These are phyloP conservation scores for Eurytoma californica DNA, from an alignment of 2,888 invertebrate species.

Conservation along the genomic window DNA sequence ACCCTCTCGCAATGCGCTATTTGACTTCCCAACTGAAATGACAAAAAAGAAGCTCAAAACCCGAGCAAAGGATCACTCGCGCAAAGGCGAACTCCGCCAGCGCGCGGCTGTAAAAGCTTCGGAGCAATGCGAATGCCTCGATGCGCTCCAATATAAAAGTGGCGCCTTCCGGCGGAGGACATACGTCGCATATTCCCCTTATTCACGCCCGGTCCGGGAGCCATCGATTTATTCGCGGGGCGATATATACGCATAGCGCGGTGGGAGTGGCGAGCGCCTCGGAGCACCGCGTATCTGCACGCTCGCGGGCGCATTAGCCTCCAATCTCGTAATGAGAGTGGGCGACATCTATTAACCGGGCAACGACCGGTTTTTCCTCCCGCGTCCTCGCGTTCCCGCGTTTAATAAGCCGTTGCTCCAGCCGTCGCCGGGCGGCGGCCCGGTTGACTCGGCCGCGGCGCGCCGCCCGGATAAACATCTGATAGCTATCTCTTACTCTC, in stretches of 20 bases:
- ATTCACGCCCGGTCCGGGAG: not conserved
- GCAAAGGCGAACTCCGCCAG: no score
- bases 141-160: constrained; percentile 17
- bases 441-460: not conserved
- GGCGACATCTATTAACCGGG: constrained; percentile 54
- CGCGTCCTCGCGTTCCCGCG: not conserved
- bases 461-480: constrained; percentile 46
- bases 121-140: constrained; percentile 31
- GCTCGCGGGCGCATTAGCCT: constrained; percentile 35
- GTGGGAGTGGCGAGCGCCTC: not conserved
- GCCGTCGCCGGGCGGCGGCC: constrained; percentile 19
- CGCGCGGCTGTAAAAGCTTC: no score
- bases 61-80: no score
- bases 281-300: constrained; percentile 4
- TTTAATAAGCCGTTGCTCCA: constrained; percentile 32
- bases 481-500: constrained; percentile 45
- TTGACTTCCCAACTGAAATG: no score
- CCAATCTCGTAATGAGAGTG: constrained; percentile 53
- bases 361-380: constrained; percentile 53
- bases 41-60: no score
- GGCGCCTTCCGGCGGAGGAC: no score
- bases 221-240: not conserved
- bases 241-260: not conserved
- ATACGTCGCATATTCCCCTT: no score
- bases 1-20: no score